Base-by-base conservation (phyloP, 2,113 vertebrate genomes). In the Haliaeetus leucogaster region DNA sequence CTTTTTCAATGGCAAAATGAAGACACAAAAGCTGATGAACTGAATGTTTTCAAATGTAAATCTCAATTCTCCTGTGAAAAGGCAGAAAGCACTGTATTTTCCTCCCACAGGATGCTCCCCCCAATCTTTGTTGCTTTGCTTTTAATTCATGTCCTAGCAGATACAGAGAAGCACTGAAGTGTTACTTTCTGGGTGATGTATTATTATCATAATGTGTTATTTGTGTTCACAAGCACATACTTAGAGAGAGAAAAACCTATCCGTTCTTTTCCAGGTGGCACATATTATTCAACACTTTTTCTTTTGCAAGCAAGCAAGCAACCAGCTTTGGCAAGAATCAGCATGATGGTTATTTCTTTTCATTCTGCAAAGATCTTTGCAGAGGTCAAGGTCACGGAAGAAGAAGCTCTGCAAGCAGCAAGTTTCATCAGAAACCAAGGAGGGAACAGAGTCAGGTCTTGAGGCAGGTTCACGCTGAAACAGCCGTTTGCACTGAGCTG, bases 1-100 rank as follows among this genome's bases (percentile, higher is more conserved):
- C 77, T 91, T 95, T 93, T 76, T 85, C 78, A 90, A 53, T 21
- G 53, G 81, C 77, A 89, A 89, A 95, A 95, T 45, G 53, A 90
- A 91, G 78, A 89, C 86, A 95, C 61, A 93, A 95, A 97, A 95
- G 91, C 40, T 65, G 91, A 95, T 82, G 70, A 95, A 94, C 78
- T 0, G 3, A 77, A 80, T 7, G 67, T 95, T 95, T 96, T 97
- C 93, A 96, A 91, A 95, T 90, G 93, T 87, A 90, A 95, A 94
- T 95, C 55, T 74, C 16, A 3, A 8, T 36, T 91, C 84, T 68
- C 62, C 70, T 10, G 21, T 85, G 93, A 94, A 95, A 93, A 85
- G 74, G 47, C 45, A 80, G 63, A 95, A 78, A 72, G 29, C 34
- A 52, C 56, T 29, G n/a, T 74, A 25, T 89, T 89, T 83, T 84